Conservation (phyloP, 1,140 invertebrate genomes). For the Lepeophtheirus salmonis region DNA sequence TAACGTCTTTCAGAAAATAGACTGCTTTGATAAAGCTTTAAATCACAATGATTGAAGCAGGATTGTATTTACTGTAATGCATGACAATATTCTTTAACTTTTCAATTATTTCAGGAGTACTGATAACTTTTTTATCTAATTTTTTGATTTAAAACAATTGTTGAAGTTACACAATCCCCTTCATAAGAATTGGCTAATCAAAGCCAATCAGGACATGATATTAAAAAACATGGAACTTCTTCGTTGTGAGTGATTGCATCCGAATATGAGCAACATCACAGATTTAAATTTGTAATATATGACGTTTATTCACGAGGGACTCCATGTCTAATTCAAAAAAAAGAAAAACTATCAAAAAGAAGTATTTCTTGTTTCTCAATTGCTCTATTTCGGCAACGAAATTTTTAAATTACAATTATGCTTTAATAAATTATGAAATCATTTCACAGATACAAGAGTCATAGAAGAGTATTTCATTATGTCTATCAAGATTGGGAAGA, state of each 20-base stretch:
- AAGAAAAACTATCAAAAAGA: slow-evolving; percentile 63
- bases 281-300: slow-evolving; percentile 72
- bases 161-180: slow-evolving; percentile 69
- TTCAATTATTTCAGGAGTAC: slow-evolving; percentile 9
- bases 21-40: slow-evolving; percentile 87
- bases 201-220: slow-evolving; percentile 74
- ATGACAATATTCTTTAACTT: slow-evolving; percentile 69
- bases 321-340: slow-evolving; percentile 75
- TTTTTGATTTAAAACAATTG: slow-evolving; percentile 61
- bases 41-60: slow-evolving; percentile 72
- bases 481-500: not conserved
- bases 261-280: slow-evolving; percentile 61
- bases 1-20: slow-evolving; percentile 54
- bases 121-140: slow-evolving; percentile 39
- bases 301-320: slow-evolving; percentile 59
- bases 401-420: slow-evolving; percentile 81
- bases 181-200: slow-evolving; percentile 74
- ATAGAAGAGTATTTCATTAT: not conserved
- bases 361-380: slow-evolving; percentile 60
- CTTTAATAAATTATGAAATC: slow-evolving; percentile 49
- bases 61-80: slow-evolving; percentile 84
- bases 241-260: slow-evolving; percentile 70
- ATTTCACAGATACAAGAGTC: not conserved
- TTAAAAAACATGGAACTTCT: slow-evolving; percentile 58
- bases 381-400: slow-evolving; percentile 59